Base-by-base conservation (phyloP, 2,113 vertebrate species). In the Sylvilagus bachmani region DNA sequence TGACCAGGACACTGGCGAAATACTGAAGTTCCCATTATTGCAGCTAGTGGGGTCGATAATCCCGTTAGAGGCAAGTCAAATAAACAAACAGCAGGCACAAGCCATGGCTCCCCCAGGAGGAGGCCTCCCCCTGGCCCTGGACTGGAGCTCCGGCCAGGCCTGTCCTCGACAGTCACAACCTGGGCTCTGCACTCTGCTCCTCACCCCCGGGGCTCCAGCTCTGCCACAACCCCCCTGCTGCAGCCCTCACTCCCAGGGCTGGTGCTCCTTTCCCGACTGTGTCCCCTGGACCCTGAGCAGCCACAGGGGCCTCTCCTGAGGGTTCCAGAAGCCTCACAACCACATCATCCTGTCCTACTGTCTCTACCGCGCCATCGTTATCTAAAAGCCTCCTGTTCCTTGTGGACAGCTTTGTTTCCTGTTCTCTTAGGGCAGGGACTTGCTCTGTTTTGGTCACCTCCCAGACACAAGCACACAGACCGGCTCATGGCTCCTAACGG, bases 71-170 rank as follows among this genome's bases (percentile, higher is more conserved):
- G 86, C 62, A 81, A 90, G 87, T 91, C 87, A 86, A 85, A 95
- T 96, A 89, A 97, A 93, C 71, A 97, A 95, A 94, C 12, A 92
- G 69, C 71, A 91, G 74, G 80, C 33, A 85, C 51, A 95, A 55
- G 31, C 24, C 67, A 22, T 74, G 81, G 69, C 86, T 85, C 88
- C 82, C 81, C 88, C 12, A 36, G 58, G 84, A 79, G 44, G 44
- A 62, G 74, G 94, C 33, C 69, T 67, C 55, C 38, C 33, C 44
- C 10, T 31, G 0, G 1, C 36, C 86, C 67, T 61, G 77, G 49
- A 85, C 29, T 9, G 10, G 33, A 84, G 58, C 17, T 82, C 90
- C 36, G 22, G 58, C 79, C 87, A 80, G 70, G 58, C n/a, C 94
- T 78, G 14, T 85, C 88, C 91, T 92, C 2, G 0, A 90, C 3